A percentile compares a stretch with the other conserved stretches of the same genome.
Evolutionary conservation across 2,113 vertebrate species (phyloP).

Genomic region (Jaculus jaculus): DNA sequence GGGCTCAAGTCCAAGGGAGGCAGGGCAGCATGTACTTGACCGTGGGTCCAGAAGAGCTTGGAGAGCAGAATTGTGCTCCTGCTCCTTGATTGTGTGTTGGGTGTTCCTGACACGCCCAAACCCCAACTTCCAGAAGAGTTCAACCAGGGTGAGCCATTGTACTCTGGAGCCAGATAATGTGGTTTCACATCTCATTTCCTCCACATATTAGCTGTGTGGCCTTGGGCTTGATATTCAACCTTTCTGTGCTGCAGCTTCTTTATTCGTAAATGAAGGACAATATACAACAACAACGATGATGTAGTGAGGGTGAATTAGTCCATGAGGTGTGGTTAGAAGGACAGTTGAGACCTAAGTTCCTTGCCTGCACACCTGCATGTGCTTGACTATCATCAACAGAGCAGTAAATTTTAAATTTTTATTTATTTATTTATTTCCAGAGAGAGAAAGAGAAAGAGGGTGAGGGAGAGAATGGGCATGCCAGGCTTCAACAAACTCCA

Average conservation of each 20-base stretch:
- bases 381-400: neutral
- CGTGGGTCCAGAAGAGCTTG: neutral
- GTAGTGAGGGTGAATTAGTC: neutral
- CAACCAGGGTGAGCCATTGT: neutral
- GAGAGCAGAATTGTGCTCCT: neutral
- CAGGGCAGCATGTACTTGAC: neutral
- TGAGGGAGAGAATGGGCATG: too few species aligned
- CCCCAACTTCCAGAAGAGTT: neutral
- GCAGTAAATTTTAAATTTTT: neutral
- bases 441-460: too few species aligned
- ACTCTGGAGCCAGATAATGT: neutral
- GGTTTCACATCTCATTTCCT: conserved; percentile 29
- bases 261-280: neutral
- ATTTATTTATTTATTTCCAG: neutral
- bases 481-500: too few species aligned
- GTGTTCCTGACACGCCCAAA: neutral
- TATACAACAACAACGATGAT: neutral
- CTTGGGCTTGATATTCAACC: neutral
- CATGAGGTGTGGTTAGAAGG: neutral
- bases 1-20: neutral
- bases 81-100: conserved; percentile 3
- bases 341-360: neutral
- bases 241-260: conserved; percentile 17
- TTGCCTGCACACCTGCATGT: too few species aligned
- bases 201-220: neutral